A percentile compares a stretch with the other conserved stretches of the same genome.
Evolutionary conservation across 2,888 invertebrate genomes (phyloP).

Genomic region (Aplocera efformata): DNA sequence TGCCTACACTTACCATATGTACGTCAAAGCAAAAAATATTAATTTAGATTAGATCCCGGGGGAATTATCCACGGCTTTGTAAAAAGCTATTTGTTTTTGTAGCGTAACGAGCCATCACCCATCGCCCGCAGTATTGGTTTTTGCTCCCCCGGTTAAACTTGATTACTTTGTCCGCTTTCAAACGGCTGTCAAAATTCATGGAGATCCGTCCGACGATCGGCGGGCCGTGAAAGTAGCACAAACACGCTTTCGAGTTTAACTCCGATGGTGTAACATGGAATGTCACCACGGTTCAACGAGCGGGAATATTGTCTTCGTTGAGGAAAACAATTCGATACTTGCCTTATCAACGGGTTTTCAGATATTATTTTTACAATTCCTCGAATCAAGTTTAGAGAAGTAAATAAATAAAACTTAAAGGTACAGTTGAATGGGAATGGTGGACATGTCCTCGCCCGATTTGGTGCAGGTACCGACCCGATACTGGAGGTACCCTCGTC

Average conservation of each 20-base stretch:
- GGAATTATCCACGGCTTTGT: neutral
- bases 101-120: slow-evolving; percentile 1
- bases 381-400: slow-evolving; percentile 7
- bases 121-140: slow-evolving; percentile 1
- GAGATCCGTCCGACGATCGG: slow-evolving; percentile 3
- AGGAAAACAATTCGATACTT: slow-evolving; percentile 8
- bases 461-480: neutral
- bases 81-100: slow-evolving; percentile 6
- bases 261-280: slow-evolving; percentile 1
- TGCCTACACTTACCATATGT: slow-evolving; percentile 10
- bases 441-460: neutral
- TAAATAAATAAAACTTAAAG: slow-evolving; percentile 12
- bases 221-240: slow-evolving; percentile 2
- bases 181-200: slow-evolving; percentile 10
- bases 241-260: slow-evolving; percentile 3
- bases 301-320: slow-evolving; percentile 3
- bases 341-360: slow-evolving; percentile 6
- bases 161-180: slow-evolving; percentile 10
- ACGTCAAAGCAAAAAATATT: slow-evolving; percentile 10
- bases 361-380: slow-evolving; percentile 18
- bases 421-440: slow-evolving; percentile 8
- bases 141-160: slow-evolving; percentile 3
- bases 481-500: too few relatives aligned
- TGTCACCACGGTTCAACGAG: slow-evolving; percentile 3
- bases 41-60: neutral